phyloP scores from a whole-genome alignment of 2,888 invertebrate genomes.

The Epistrophe eligans region DNA sequence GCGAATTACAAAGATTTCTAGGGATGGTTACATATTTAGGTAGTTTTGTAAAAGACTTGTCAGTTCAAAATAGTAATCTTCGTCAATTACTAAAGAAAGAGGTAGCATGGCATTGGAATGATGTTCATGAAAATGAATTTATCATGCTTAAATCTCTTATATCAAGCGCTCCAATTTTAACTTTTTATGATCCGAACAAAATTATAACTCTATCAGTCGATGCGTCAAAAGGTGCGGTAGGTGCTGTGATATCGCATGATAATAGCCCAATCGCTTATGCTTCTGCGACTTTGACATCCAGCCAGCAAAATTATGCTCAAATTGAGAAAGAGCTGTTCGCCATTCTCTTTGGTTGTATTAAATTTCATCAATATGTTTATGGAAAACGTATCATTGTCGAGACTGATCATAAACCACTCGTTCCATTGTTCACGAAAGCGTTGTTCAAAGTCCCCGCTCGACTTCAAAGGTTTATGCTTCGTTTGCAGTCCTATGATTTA shows the following conservation, averaged over 20 bases:
- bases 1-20: conserved; percentile 55
- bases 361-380: conserved; percentile 77
- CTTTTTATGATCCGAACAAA: too few relatives aligned
- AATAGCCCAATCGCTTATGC: conserved; percentile 57
- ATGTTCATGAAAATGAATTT: too few relatives aligned
- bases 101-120: too few relatives aligned
- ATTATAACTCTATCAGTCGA: too few relatives aligned
- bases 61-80: conserved; percentile 19
- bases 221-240: too few relatives aligned
- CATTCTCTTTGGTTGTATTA: conserved; percentile 78
- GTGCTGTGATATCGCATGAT: neutral
- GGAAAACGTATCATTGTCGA: conserved; percentile 46
- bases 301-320: conserved; percentile 56
- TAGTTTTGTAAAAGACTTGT: conserved; percentile 24
- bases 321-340: conserved; percentile 79
- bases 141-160: too few relatives aligned
- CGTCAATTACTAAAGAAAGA: neutral
- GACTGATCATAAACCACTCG: conserved; percentile 68
- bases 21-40: conserved; percentile 59
- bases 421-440: conserved; percentile 23
- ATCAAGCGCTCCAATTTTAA: too few relatives aligned
- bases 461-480: conserved; percentile 43
- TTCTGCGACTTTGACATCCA: conserved; percentile 48
- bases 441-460: conserved; percentile 32
- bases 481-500: conserved; percentile 31